Base-by-base conservation (phyloP, 2,888 invertebrate species). In the Cacoxenus indagator region DNA sequence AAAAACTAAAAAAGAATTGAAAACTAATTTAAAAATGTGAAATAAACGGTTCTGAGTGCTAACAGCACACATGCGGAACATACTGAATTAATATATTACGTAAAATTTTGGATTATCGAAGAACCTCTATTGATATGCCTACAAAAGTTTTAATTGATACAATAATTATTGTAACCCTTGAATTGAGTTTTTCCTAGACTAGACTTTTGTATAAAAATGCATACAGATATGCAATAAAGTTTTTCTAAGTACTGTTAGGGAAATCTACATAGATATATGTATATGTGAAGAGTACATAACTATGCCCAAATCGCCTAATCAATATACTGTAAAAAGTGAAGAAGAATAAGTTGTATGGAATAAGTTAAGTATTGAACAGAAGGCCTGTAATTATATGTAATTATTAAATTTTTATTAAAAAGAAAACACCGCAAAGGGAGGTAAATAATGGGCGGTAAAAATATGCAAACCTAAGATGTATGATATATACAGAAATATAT, bases 401-500 rank as follows among this genome's bases (percentile, higher is more conserved):
- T 45, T 22, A 62, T 46, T 31, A 27, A 57, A 65, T 51, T 54
- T 31, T 43, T 55, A n/a, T 51, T 29, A 31, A 65, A 67, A 66
- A 67, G 64, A 48, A 8, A 46, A 62, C 66, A 65, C 29, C 26
- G 3, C 43, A 62, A 22, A 43, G 54, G 64, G 31, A 48, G 43
- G 27, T 70, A 67, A 59, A 73, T 64, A 68, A 66, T 67, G 43
- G 26, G 66, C 59, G 74, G 71, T 73, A 75, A 69, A 75, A 17
- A 71, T 69, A 29, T 43, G 14, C 27, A 57, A 72, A 73, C 72
- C 68, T 82, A 83, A 79, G 79, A 76, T 82, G 82, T 83, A 83
- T 76, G 75, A 83, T 80, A 83, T 80, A 81, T 76, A 78, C 77
- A 62, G 77, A 82, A 82, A 81, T 81, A 81, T 82, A 83, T 83